phyloP scores from a whole-genome alignment of 1,140 invertebrate genomes.

The Eubasilissa regina region DNA sequence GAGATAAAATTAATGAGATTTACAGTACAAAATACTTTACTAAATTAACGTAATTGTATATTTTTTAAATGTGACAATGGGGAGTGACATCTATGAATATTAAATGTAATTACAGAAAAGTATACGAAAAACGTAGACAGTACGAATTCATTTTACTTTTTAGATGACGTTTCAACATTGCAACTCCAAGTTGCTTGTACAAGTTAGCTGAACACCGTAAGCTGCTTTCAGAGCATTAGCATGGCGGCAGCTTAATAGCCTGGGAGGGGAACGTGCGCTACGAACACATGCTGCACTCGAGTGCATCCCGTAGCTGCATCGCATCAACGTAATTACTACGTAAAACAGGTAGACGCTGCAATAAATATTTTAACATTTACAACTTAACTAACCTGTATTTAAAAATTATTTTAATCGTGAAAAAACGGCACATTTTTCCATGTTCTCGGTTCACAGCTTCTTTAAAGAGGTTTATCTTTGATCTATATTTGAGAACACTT shows the following conservation, averaged over 20 bases:
- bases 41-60: too few relatives aligned
- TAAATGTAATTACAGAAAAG: background rate
- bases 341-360: background rate
- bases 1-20: too few relatives aligned
- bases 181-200: background rate
- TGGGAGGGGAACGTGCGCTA: conserved; percentile 1
- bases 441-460: too few relatives aligned
- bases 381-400: too few relatives aligned
- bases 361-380: too few relatives aligned
- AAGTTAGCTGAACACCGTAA: conserved; percentile 25
- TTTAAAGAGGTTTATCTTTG: too few relatives aligned
- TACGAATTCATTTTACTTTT: background rate
- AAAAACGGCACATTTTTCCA: too few relatives aligned
- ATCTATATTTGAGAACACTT: too few relatives aligned
- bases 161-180: conserved; percentile 1
- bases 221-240: conserved; percentile 52
- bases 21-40: too few relatives aligned
- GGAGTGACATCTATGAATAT: too few relatives aligned
- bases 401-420: too few relatives aligned
- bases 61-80: too few relatives aligned
- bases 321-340: background rate
- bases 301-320: background rate
- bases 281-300: conserved; percentile 1
- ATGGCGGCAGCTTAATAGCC: conserved; percentile 49
- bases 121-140: background rate